phyloP scores from a whole-genome alignment of 37 sponge, comb jelly and placozoan species.

The Beroe forskalii region DNA sequence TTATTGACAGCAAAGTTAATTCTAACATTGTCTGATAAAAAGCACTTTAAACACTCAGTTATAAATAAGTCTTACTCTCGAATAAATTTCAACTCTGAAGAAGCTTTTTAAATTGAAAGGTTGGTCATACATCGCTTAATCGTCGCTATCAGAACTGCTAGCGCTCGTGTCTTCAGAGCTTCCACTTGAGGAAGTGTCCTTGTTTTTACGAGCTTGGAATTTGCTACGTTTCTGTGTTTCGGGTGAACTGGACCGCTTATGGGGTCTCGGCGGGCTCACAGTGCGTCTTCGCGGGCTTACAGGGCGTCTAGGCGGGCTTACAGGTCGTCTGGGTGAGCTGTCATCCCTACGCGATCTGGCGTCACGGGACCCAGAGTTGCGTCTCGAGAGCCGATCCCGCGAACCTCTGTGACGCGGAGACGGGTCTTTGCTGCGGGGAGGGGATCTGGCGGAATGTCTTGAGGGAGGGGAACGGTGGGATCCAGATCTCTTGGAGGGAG shows the following conservation, averaged over 20 bases:
- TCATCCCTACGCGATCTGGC: too few species aligned
- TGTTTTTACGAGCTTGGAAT: not conserved
- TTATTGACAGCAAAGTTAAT: too few species aligned
- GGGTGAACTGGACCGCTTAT: not conserved
- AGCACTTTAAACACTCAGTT: too few species aligned
- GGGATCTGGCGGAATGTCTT: not conserved
- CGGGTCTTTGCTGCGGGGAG: not conserved
- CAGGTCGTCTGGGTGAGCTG: not conserved
- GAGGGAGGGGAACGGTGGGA: too few species aligned
- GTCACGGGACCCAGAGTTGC: not conserved
- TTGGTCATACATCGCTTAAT: too few species aligned
- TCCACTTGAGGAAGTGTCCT: not conserved
- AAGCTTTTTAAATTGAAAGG: not conserved
- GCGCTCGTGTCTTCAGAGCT: not conserved
- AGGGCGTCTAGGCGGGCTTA: not conserved
- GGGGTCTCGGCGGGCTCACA: not conserved
- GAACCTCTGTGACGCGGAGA: not conserved
- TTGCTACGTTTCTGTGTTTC: not conserved
- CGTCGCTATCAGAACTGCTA: not conserved
- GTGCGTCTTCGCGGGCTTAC: not conserved
- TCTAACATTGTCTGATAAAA: too few species aligned
- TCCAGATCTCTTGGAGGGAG: too few species aligned
- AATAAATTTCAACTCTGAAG: too few species aligned
- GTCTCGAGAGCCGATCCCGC: not conserved
- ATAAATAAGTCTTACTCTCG: too few species aligned